Conservation (phyloP, 2,113 vertebrate species). For the Lophura nycthemera region DNA sequence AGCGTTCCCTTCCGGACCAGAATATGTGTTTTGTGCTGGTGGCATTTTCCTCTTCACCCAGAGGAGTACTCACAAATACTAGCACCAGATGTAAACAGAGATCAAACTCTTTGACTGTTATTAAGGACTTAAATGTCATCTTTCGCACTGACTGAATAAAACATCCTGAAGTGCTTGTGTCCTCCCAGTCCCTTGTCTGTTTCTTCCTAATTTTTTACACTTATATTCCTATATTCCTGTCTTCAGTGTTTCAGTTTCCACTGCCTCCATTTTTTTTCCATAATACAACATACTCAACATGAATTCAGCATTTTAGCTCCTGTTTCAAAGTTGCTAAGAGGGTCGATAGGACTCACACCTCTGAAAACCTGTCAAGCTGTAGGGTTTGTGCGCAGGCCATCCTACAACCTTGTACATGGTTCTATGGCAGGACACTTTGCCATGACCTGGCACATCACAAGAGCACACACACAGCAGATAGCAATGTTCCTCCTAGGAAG, state of each 20-base stretch:
- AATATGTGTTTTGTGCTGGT: background rate
- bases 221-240: background rate
- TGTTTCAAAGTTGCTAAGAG: background rate
- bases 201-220: background rate
- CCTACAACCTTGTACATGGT: accelerated
- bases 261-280: background rate
- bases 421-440: background rate
- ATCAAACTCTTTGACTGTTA: background rate
- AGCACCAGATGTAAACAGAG: background rate
- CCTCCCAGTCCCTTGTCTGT: background rate
- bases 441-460: background rate
- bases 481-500: background rate
- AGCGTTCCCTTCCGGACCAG: background rate
- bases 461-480: background rate
- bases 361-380: background rate
- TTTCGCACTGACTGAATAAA: background rate
- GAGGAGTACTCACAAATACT: background rate
- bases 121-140: background rate
- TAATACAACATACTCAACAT: background rate
- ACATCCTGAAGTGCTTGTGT: background rate
- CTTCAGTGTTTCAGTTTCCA: background rate
- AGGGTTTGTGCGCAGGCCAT: background rate
- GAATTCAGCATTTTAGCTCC: background rate
- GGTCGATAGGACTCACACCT: background rate
- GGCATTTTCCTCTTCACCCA: background rate